Conservation (phyloP, 2,113 vertebrate species). For the Rhizomys pruinosus region DNA sequence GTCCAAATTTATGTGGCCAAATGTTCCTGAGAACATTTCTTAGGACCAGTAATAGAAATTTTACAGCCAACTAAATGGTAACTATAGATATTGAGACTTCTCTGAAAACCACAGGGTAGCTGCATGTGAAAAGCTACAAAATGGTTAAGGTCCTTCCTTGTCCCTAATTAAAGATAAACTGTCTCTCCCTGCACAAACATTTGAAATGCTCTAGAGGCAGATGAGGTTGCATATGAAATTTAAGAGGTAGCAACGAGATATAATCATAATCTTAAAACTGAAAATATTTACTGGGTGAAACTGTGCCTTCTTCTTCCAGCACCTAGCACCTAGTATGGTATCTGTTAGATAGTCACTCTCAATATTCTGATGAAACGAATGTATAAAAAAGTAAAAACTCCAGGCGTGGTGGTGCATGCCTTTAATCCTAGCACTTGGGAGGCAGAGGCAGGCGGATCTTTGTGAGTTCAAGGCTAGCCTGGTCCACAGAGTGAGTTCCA, state of each 20-base stretch:
- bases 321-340: not conserved
- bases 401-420: too few relatives aligned
- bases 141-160: not conserved
- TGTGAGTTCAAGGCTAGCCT: too few relatives aligned
- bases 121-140: not conserved
- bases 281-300: not conserved
- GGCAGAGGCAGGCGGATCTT: too few relatives aligned
- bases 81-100: not conserved
- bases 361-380: not conserved
- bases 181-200: not conserved
- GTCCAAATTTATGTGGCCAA: not conserved
- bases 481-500: too few relatives aligned
- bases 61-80: not conserved
- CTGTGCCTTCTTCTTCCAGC: not conserved
- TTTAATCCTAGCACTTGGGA: too few relatives aligned
- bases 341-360: not conserved
- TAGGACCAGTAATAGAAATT: slow-evolving; percentile 11
- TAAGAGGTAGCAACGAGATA: not conserved
- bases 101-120: not conserved
- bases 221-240: not conserved
- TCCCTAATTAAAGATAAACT: not conserved
- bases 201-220: not conserved
- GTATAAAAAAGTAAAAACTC: not conserved
- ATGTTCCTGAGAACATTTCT: not conserved
- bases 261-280: not conserved